These are phyloP conservation scores for Oryctolagus cuniculus DNA, from an alignment of 2,113 vertebrate species.

Conservation along the genomic window mOryCun1.1 NC_091438.1:160238501-160239000, in stretches of 20 bases:
- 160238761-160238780: background rate
- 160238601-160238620: background rate
- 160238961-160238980: background rate
- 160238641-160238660: background rate
- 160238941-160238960: background rate
- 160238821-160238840: rapidly evolving
- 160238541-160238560: rapidly evolving
- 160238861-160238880: rapidly evolving
- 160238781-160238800: rapidly evolving
- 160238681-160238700: rapidly evolving
- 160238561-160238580: rapidly evolving
- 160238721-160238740: background rate
- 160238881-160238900: background rate
- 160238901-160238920: background rate
- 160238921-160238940: background rate
- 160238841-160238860: rapidly evolving
- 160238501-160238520: no score
- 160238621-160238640: rapidly evolving
- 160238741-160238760: rapidly evolving
- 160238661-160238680: background rate
- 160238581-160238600: background rate
- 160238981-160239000: background rate
- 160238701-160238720: background rate
- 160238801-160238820: background rate
- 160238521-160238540: rapidly evolving